Evolutionary conservation across 2,113 vertebrate genomes (phyloP), one percentile per base, ranked within the genome.

Genomic region (Microcebus tavaratra): DNA sequence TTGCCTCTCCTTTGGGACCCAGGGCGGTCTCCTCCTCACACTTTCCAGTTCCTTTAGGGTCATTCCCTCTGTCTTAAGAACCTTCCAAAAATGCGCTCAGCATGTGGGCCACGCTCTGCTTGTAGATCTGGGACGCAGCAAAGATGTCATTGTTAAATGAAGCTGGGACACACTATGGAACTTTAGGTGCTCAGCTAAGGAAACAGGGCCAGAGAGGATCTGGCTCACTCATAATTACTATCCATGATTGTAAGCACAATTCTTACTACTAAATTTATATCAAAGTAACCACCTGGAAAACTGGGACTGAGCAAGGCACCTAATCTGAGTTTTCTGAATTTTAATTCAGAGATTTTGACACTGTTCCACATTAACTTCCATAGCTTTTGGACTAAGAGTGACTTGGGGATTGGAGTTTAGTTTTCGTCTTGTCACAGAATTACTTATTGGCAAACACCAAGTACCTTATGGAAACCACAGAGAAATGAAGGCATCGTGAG

Each of bases 101-200:
- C 2, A 0, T 34, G 18, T 36, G 23, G 10, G 18, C 29, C 20
- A 70, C 0, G 0, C 23, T 31, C 48, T 50, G 25, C 17, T 3
- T 76, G 5, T 34, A 36, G 67, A 34, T n/a, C 9, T 23, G 34
- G 31, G 18, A 17, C 8, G 39, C 39, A 12, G 13, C 18, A 21
- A 7, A n/a, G 57, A 17, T 0, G 1, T 20, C 27, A 20, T 21
- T 55, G 31, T 29, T 17, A 36, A 18, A 2, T 0, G 14, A 13
- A 81, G 23, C 10, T 17, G 36, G 68, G 31, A 48, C 29, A 2
- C 25, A 2, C 25, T 29, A 0, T 0, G 6, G 20, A 7, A 4
- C 6, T 23, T 8, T 4, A 29, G 55, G 55, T 55, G 3, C 5
- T 53, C 13, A 0, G 17, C 6, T 25, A 27, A 65, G 57, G 59